Conservation (phyloP, 2,113 vertebrate genomes). For the Phalacrocorax pelagicus region DNA sequence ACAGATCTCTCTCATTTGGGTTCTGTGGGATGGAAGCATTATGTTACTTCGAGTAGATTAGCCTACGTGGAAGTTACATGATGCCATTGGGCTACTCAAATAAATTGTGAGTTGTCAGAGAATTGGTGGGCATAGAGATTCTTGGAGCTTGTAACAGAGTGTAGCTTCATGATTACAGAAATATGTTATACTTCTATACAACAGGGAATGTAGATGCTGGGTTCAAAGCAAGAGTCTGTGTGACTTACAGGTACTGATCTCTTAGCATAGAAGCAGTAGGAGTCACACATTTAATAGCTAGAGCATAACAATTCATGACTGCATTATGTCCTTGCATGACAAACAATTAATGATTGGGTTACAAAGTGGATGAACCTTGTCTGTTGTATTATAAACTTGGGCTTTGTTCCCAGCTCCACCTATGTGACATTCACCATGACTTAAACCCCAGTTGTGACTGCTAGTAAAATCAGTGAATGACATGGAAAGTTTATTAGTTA, state of each 20-base stretch:
- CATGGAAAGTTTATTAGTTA: not conserved
- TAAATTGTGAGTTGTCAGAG: not conserved
- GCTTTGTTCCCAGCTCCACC: not conserved
- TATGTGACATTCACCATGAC: not conserved
- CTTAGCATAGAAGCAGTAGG: not conserved
- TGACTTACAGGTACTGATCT: not conserved
- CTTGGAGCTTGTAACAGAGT: not conserved
- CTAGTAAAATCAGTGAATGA: not conserved
- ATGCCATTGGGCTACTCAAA: not conserved
- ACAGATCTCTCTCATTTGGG: not conserved
- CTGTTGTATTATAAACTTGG: not conserved
- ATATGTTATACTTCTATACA: not conserved
- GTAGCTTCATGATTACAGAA: not conserved
- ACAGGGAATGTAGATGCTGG: not conserved
- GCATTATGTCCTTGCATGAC: not conserved
- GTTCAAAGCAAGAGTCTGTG: not conserved
- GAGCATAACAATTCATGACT: not conserved
- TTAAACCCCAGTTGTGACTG: not conserved
- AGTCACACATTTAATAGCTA: not conserved
- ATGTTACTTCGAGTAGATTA: not conserved
- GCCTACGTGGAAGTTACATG: not conserved
- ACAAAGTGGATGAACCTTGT: not conserved
- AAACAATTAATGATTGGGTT: not conserved
- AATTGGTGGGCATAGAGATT: not conserved
- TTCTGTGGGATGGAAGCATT: not conserved